Conservation (phyloP, 35 echinoderm and acorn worm genomes). For the Chiridota heheva region DNA sequence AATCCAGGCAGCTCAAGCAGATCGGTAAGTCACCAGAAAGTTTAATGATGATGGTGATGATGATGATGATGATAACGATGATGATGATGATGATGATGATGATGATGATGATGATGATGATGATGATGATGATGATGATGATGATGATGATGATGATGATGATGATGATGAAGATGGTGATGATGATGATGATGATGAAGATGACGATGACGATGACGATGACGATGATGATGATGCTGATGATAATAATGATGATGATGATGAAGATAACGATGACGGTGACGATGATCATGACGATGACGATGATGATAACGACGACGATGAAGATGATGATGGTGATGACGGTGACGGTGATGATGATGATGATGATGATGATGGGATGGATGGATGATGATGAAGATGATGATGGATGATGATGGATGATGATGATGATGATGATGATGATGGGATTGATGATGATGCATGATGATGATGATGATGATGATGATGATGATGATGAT, state of each 20-base stretch:
- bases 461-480: slow-evolving; percentile 16
- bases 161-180: background rate
- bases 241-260: slow-evolving; percentile 17
- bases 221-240: slow-evolving; percentile 5
- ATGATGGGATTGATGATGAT: background rate
- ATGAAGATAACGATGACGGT: background rate
- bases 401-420: background rate
- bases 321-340: slow-evolving; percentile 14
- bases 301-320: slow-evolving; percentile 14
- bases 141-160: slow-evolving; percentile 2
- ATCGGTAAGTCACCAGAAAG: background rate
- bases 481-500: slow-evolving; percentile 18
- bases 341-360: background rate
- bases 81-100: slow-evolving; percentile 24
- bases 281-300: background rate
- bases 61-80: slow-evolving; percentile 5
- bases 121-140: slow-evolving; percentile 32
- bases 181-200: background rate
- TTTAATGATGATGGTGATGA: slow-evolving; percentile 1
- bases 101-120: slow-evolving; percentile 32
- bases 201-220: background rate
- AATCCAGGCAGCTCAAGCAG: too few relatives aligned
- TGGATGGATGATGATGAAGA: background rate
- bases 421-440: background rate
- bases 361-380: slow-evolving; percentile 1